Evolutionary conservation across 2,888 invertebrate species (phyloP), one percentile per base, ranked within the genome.

Genomic region (Leptogaster cylindrica): DNA sequence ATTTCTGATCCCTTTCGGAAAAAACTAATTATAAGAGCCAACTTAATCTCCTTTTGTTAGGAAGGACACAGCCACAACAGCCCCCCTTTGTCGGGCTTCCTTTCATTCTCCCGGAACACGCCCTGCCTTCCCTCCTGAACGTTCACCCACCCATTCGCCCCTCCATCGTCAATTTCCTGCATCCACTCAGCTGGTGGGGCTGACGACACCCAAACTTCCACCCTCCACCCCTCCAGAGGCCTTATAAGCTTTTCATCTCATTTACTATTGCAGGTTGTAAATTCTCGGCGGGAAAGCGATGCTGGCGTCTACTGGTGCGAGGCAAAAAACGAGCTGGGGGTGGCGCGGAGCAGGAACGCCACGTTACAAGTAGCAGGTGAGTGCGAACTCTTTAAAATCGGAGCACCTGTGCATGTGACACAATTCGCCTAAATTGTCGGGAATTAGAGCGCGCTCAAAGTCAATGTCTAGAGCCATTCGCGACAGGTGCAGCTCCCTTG

Each of bases 221-320:
- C 18, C 16, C 31, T n/a, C 65, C 48, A 2, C 41, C 31, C n/a
- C 33, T 20, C 51, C 36, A 41, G 65, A 68, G 52, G 68, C 68
- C 65, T 52, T 66, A 63, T 70, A 68, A 68, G 67, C 66, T 52
- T 68, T 68, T 63, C 70, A 67, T 67, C 69, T 72, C 69, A 61
- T 70, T 65, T 66, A 67, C 72, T 66, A 69, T 75, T 78, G 71
- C 84, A 83, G 76, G 89, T 89, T 73, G 89, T 89, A 63, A 91
- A 92, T 79, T 89, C 91, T 73, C 88, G 92, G 77, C 89, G 90
- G 71, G 91, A 92, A 78, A 88, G 90, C 16, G 93, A 93, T 79
- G 89, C 90, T 55, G 94, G 95, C 20, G 87, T 90, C 2, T 95
- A 95, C 78, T 92, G 91, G 89, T 95, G 95, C 79, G 90, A 92